phyloP scores from a whole-genome alignment of 2,888 invertebrate genomes.

The Limenitis arthemis region DNA sequence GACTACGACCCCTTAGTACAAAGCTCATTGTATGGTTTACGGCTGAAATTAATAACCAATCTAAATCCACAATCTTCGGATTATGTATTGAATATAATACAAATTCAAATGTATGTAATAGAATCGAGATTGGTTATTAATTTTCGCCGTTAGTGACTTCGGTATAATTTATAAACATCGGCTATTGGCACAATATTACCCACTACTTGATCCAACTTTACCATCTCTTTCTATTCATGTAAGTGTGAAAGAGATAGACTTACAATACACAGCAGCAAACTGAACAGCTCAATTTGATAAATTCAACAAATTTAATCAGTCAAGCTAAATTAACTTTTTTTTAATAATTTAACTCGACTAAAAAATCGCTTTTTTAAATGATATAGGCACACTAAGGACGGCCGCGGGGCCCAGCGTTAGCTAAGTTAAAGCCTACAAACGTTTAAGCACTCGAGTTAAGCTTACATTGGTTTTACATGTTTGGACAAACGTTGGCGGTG shows the following conservation, averaged over 20 bases:
- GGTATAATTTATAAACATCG: background rate
- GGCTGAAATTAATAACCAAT: background rate
- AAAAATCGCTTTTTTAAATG: slow-evolving; percentile 4
- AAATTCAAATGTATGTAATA: too few relatives aligned
- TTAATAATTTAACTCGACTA: background rate
- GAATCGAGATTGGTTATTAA: too few relatives aligned
- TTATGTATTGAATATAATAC: too few relatives aligned
- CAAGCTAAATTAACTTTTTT: slow-evolving; percentile 7
- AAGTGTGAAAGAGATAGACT: slow-evolving; percentile 1
- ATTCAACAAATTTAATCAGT: slow-evolving; percentile 3
- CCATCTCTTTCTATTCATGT: background rate
- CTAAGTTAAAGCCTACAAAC: background rate
- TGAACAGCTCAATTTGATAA: background rate
- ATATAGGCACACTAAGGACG: slow-evolving; percentile 55
- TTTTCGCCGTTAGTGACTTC: too few relatives aligned
- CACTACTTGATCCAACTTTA: background rate
- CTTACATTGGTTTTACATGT: too few relatives aligned
- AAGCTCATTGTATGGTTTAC: slow-evolving; percentile 6
- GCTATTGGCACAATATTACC: slow-evolving; percentile 6
- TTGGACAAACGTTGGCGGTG: too few relatives aligned
- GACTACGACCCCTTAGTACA: slow-evolving; percentile 11
- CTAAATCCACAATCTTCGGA: too few relatives aligned
- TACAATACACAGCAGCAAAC: background rate
- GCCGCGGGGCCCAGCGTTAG: slow-evolving; percentile 42
- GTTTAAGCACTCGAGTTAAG: background rate